Conservation (phyloP, 2,797 vertebrate species). For the Sebastolobus altivelis region DNA sequence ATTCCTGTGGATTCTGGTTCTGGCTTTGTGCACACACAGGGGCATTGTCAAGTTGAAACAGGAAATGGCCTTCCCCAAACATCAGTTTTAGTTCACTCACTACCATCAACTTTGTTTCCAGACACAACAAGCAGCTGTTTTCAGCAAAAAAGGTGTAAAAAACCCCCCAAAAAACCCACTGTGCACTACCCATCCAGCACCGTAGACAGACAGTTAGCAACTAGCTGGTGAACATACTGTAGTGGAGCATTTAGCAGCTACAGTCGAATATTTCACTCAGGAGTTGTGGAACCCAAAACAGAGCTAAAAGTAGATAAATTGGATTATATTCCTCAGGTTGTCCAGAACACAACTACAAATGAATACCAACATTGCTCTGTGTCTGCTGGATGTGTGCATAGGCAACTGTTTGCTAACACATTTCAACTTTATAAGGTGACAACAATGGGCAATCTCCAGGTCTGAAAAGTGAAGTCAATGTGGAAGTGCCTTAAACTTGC, state of each 20-base stretch:
- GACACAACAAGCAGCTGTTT: background rate
- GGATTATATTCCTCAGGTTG: background rate
- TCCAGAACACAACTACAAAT: too few relatives aligned
- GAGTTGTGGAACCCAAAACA: background rate
- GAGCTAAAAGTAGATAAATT: background rate
- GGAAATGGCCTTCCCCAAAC: background rate
- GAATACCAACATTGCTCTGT: too few relatives aligned
- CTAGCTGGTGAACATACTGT: background rate
- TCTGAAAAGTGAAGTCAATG: too few relatives aligned
- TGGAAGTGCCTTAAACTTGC: too few relatives aligned
- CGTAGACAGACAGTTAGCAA: background rate
- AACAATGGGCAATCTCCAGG: too few relatives aligned
- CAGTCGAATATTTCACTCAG: background rate
- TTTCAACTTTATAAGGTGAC: too few relatives aligned
- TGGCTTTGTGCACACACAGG: background rate
- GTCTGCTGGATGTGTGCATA: too few relatives aligned
- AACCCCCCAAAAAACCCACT: background rate
- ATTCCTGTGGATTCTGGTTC: background rate
- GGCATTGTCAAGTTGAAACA: too few relatives aligned
- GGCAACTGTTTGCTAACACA: too few relatives aligned
- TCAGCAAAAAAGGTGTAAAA: background rate
- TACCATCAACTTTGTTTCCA: background rate
- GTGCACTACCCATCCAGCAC: background rate
- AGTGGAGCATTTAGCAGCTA: background rate
- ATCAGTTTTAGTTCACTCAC: background rate